Evolutionary conservation across 2,113 vertebrate species (phyloP), one percentile per base, ranked within the genome.

Genomic region (Anhinga rufa): DNA sequence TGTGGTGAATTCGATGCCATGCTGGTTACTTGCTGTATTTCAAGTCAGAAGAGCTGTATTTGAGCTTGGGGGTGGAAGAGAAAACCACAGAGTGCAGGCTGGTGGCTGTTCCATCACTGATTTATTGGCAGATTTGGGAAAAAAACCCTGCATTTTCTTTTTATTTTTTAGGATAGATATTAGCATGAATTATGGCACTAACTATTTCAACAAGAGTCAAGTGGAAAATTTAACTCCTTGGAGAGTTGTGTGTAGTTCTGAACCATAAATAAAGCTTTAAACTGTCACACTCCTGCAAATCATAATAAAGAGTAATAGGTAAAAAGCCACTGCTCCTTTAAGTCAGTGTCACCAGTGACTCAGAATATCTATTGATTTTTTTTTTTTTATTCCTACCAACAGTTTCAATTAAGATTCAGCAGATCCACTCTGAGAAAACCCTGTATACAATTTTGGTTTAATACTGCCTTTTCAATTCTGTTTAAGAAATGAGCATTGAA

Each of bases 371-470:
- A 92, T 89, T 89, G 96, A 82, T 93, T 93, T 90, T 88, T 80
- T 91, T 69, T 82, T 86, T 71, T 52, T 86, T 66, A 72, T 94
- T 96, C 80, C 69, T 89, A 21, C 77, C 77, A 77, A 69, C 69
- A 89, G 70, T 91, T 95, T 91, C 93, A 94, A 82, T 95, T 95
- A 91, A 89, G 86, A 89, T 95, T 91, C 95, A 87, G 70, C 70
- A 85, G 65, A 69, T 78, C 49, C 26, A 66, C 70, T 82, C 77
- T 82, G 77, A 94, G 83, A 92, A 82, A 92, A 84, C 21, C 28
- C 42, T 84, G 44, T 52, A 52, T 65, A 84, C 93, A 92, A 78
- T 44, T 94, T 76, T 82, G 57, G 77, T 34, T 86, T 86, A 68
- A 84, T 82, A 38, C 46, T 65, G 25, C 38, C 85, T 89, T 92